Percentiles rank a stretch among this genome's conserved stretches.
phyloP scores from a whole-genome alignment of 2,113 vertebrate genomes.

The Paratilapia polleni region DNA sequence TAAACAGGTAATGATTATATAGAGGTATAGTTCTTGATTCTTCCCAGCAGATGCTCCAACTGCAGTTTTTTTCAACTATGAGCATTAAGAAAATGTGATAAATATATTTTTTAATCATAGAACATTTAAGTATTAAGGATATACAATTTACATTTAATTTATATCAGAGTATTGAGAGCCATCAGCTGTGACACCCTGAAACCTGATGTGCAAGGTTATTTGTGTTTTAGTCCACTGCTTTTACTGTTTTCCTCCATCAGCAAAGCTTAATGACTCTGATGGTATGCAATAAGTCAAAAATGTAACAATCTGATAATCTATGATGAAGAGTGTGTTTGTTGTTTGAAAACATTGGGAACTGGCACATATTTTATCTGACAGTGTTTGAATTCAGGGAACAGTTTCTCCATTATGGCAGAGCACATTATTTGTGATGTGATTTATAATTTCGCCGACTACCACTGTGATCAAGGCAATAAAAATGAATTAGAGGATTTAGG shows the following conservation, averaged over 20 bases:
- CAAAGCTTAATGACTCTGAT: not conserved
- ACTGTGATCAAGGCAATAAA: slow-evolving; percentile 27
- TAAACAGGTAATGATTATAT: not conserved
- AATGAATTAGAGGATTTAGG: slow-evolving; percentile 13
- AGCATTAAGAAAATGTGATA: not conserved
- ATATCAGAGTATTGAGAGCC: not conserved
- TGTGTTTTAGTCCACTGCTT: slow-evolving; percentile 16
- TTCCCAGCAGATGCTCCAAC: not conserved
- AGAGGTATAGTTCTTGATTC: not conserved
- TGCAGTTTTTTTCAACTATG: not conserved
- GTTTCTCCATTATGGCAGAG: not conserved
- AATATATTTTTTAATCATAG: not conserved
- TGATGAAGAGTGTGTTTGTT: slow-evolving; percentile 27
- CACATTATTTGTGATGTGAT: slow-evolving; percentile 30
- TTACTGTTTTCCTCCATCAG: not conserved
- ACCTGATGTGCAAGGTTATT: not conserved
- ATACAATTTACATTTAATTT: not conserved
- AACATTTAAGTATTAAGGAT: not conserved
- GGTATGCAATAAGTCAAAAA: slow-evolving; percentile 7
- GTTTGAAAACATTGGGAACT: slow-evolving; percentile 5
- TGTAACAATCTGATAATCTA: slow-evolving; percentile 45
- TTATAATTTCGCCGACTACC: slow-evolving; percentile 26
- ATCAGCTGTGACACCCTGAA: not conserved
- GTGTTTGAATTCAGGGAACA: slow-evolving; percentile 3
- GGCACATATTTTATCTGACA: not conserved